Conservation (phyloP, 2,797 vertebrate genomes). For the Aeoliscus strigatus region DNA sequence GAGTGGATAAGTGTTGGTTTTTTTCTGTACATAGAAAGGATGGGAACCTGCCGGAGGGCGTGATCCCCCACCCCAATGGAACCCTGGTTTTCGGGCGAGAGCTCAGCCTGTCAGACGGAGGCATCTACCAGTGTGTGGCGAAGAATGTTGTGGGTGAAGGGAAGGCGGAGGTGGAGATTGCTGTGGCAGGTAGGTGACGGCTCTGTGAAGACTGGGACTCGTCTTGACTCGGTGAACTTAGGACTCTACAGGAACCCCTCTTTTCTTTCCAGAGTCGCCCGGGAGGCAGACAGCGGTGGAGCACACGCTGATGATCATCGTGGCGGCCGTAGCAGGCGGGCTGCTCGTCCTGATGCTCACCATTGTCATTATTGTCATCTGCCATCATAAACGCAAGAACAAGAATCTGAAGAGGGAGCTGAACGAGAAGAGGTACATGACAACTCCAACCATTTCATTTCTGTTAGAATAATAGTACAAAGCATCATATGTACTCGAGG, state of each 20-base stretch:
- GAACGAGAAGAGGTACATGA: slow-evolving; percentile 76
- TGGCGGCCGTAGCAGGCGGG: slow-evolving; percentile 70
- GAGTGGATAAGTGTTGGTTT: background rate
- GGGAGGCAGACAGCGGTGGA: slow-evolving; percentile 12
- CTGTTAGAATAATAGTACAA: too few relatives aligned
- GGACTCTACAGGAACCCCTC: background rate
- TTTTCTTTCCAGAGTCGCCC: rapidly evolving
- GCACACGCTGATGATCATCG: slow-evolving; percentile 73
- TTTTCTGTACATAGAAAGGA: slow-evolving; percentile 64
- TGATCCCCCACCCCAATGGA: slow-evolving; percentile 66
- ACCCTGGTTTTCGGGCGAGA: slow-evolving; percentile 75
- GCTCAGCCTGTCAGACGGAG: slow-evolving; percentile 68
- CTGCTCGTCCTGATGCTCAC: slow-evolving; percentile 80
- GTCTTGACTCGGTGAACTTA: background rate
- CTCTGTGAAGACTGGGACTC: background rate
- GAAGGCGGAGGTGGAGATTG: slow-evolving; percentile 55
- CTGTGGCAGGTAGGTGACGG: slow-evolving; percentile 63
- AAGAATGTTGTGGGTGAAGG: slow-evolving; percentile 71
- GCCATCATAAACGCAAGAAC: slow-evolving; percentile 83
- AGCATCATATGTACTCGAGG: too few relatives aligned
- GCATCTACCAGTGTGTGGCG: slow-evolving; percentile 78
- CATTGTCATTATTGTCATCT: slow-evolving; percentile 77
- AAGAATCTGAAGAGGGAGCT: slow-evolving; percentile 75
- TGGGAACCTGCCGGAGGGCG: slow-evolving; percentile 73
- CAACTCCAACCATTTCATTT: too few relatives aligned